These are phyloP conservation scores for Propithecus perrieri DNA, from an alignment of 2,797 vertebrate genomes.

Conservation along the genomic window DNA sequence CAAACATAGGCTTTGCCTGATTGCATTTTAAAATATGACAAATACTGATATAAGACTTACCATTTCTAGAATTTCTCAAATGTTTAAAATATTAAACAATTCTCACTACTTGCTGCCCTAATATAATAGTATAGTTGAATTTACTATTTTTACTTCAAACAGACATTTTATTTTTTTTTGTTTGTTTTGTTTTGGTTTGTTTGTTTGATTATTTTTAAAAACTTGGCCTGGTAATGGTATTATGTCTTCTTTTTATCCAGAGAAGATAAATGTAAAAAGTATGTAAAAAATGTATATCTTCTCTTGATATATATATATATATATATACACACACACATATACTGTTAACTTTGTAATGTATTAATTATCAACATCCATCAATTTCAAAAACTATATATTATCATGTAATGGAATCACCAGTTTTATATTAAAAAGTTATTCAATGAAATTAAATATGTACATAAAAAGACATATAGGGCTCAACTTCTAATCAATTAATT, in stretches of 20 bases:
- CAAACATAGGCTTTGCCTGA: neutral
- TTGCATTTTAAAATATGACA: neutral
- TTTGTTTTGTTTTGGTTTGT: neutral
- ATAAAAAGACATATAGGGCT: neutral
- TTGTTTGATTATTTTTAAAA: neutral
- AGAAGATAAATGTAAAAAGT: neutral
- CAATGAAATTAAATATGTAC: neutral
- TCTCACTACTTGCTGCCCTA: neutral
- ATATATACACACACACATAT: neutral
- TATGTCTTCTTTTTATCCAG: neutral
- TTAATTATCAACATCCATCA: neutral
- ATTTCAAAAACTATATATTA: neutral
- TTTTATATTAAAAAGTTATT: neutral
- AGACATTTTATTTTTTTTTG: neutral
- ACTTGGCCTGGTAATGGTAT: neutral
- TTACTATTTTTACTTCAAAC: neutral
- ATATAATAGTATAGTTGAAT: neutral
- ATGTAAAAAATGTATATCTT: neutral
- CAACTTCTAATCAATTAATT: neutral
- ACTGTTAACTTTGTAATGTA: neutral
- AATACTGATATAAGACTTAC: neutral
- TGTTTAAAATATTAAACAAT: neutral
- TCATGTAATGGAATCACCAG: neutral
- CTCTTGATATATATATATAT: neutral
- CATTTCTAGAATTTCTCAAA: neutral